phyloP scores from a whole-genome alignment of 2,797 vertebrate species.

The Miopithecus talapoin region DNA sequence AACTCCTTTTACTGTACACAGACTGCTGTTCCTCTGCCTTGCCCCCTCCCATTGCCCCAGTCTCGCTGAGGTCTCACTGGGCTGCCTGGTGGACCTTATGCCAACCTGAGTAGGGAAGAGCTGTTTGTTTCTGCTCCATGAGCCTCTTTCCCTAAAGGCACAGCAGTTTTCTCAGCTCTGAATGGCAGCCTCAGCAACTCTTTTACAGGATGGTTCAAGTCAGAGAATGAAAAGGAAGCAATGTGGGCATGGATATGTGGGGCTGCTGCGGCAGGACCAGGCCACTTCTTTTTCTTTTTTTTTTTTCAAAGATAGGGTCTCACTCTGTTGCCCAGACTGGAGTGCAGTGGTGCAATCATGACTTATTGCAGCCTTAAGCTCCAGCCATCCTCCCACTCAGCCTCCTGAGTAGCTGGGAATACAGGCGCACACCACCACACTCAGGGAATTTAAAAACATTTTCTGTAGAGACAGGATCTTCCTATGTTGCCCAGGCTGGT shows the following conservation, averaged over 20 bases:
- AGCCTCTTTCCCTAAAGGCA: neutral
- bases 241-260: neutral
- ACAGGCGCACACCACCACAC: neutral
- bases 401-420: neutral
- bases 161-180: neutral
- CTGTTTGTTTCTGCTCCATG: neutral
- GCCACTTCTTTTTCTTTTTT: neutral
- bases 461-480: neutral
- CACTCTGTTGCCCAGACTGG: neutral
- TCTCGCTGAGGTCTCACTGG: neutral
- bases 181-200: fast-evolving
- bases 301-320: neutral
- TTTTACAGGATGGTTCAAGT: constrained; percentile 11
- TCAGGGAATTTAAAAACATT: neutral
- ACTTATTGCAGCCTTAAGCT: neutral
- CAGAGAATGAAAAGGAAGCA: neutral
- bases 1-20: constrained; percentile 82
- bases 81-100: neutral
- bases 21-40: neutral
- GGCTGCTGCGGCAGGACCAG: neutral
- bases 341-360: neutral
- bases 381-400: neutral
- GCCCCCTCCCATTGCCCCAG: neutral
- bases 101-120: neutral
- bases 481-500: neutral